Evolutionary conservation across 1,140 invertebrate species (phyloP).

Genomic region (Dermatophagoides farinae): DNA sequence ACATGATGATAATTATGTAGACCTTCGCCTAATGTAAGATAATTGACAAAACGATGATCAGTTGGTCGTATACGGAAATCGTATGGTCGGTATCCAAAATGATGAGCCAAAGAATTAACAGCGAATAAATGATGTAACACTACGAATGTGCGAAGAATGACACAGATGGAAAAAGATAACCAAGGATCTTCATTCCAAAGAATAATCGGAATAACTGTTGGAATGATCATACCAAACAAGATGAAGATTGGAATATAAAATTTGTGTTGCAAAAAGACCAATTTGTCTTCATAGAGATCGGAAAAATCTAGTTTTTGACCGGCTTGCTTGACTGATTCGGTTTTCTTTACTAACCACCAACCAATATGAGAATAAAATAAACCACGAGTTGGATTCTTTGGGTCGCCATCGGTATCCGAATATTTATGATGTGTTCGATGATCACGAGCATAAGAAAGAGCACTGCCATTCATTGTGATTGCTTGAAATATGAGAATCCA

Average conservation of each 20-base stretch:
- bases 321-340: conserved; percentile 64
- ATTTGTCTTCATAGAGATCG: neutral
- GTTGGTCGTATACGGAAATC: conserved; percentile 38
- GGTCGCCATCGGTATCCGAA: conserved; percentile 55
- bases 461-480: conserved; percentile 45
- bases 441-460: conserved; percentile 66
- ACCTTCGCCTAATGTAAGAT: conserved; percentile 32
- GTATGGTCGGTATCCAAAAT: conserved; percentile 69
- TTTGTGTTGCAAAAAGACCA: neutral
- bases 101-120: conserved; percentile 32
- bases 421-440: conserved; percentile 62
- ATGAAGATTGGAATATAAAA: neutral
- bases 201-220: neutral
- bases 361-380: conserved; percentile 76
- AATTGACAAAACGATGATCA: conserved; percentile 30
- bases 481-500: conserved; percentile 40
- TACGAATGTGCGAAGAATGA: conserved; percentile 29
- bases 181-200: neutral
- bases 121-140: conserved; percentile 36
- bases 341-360: conserved; percentile 72
- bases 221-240: neutral
- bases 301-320: conserved; percentile 43
- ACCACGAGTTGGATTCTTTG: conserved; percentile 52
- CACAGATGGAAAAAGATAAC: conserved; percentile 18
- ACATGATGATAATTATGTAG: conserved; percentile 30